These are phyloP conservation scores for Pelosia muscerda DNA, from an alignment of 2,888 invertebrate genomes.

Conservation along the genomic window DNA sequence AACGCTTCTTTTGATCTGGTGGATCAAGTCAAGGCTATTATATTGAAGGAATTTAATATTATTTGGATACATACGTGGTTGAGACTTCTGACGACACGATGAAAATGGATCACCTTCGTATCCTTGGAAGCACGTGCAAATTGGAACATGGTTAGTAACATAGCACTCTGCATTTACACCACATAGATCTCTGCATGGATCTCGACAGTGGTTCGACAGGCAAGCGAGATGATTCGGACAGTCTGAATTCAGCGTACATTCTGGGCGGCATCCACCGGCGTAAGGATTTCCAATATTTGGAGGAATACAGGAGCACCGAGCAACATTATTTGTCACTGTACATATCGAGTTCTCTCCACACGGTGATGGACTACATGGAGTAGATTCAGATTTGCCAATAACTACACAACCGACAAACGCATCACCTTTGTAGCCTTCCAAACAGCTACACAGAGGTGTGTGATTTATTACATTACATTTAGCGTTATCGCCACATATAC, in stretches of 20 bases:
- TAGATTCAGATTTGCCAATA: slow-evolving; percentile 76
- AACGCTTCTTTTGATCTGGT: too few species aligned
- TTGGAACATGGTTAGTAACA: slow-evolving; percentile 93
- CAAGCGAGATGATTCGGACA: slow-evolving; percentile 93
- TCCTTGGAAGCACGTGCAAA: slow-evolving; percentile 92
- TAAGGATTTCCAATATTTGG: slow-evolving; percentile 96
- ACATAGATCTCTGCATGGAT: slow-evolving; percentile 95
- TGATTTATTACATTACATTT: slow-evolving; percentile 93
- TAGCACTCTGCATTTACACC: slow-evolving; percentile 94
- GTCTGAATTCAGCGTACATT: slow-evolving; percentile 93
- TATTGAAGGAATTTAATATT: not conserved
- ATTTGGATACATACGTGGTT: slow-evolving; percentile 82
- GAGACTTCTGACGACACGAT: slow-evolving; percentile 88
- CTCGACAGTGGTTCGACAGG: slow-evolving; percentile 93
- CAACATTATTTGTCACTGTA: slow-evolving; percentile 88
- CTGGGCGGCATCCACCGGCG: slow-evolving; percentile 93
- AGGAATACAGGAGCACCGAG: slow-evolving; percentile 94
- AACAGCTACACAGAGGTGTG: slow-evolving; percentile 93
- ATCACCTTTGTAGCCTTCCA: slow-evolving; percentile 92
- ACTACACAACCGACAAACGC: slow-evolving; percentile 93
- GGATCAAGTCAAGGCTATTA: too few species aligned
- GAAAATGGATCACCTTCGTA: slow-evolving; percentile 94
- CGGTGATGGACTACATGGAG: slow-evolving; percentile 92
- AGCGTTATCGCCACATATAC: slow-evolving; percentile 93
- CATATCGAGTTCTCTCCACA: slow-evolving; percentile 95